Conservation (phyloP, 2,888 invertebrate species). For the Orchesellides sinensis region DNA sequence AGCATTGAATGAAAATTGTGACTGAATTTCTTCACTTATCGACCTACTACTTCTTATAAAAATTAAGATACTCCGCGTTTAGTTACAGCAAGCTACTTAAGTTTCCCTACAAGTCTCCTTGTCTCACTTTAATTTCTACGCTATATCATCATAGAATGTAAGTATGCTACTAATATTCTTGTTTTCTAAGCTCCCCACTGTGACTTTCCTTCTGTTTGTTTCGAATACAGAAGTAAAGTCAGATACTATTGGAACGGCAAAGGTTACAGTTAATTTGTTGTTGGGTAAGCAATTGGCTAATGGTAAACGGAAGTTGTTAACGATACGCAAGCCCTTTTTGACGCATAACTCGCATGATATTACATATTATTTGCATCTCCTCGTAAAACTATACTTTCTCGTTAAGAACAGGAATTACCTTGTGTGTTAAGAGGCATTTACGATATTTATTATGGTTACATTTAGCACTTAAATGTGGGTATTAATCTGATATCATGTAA, state of each 20-base stretch:
- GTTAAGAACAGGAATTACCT: too few relatives aligned
- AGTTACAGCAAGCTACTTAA: slow-evolving; percentile 44
- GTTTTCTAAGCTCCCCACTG: slow-evolving; percentile 41
- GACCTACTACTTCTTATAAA: too few relatives aligned
- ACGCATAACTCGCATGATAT: slow-evolving; percentile 6
- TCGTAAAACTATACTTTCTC: too few relatives aligned
- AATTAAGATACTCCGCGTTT: background rate
- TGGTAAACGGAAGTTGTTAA: slow-evolving; percentile 53
- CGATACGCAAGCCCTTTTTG: slow-evolving; percentile 38
- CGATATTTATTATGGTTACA: too few relatives aligned
- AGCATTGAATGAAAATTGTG: background rate
- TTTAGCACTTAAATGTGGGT: too few relatives aligned
- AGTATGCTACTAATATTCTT: background rate
- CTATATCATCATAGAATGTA: too few relatives aligned
- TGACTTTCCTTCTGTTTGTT: slow-evolving; percentile 47
- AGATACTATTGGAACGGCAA: background rate
- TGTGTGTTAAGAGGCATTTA: too few relatives aligned
- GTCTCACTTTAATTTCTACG: slow-evolving; percentile 5
- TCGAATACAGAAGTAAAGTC: slow-evolving; percentile 17
- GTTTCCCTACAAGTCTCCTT: slow-evolving; percentile 1
- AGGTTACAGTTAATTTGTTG: background rate
- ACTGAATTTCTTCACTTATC: too few relatives aligned
- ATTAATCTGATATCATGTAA: too few relatives aligned
- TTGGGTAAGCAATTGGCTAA: background rate
- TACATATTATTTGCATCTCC: background rate